Percentiles rank a stretch among this genome's conserved stretches.
Conservation (phyloP, 2,888 invertebrate species). For the Pterobdella sp. region DNA sequence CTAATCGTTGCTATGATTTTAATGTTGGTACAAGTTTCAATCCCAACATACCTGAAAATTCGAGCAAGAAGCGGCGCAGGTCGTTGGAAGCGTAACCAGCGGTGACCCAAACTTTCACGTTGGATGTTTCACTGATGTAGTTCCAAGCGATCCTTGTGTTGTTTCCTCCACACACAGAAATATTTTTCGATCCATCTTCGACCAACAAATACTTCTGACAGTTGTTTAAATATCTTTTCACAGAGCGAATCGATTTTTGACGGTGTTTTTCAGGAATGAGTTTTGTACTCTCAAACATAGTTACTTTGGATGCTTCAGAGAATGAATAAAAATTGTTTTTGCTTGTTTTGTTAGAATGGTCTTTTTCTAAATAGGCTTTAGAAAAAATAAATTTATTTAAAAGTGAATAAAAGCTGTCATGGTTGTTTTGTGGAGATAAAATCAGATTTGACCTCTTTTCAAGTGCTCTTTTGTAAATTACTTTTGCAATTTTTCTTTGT, state of each 20-base stretch:
- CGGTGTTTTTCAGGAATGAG: too few species aligned
- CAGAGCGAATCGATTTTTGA: not conserved
- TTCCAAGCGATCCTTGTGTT: constrained; percentile 15
- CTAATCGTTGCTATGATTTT: not conserved
- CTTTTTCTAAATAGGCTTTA: too few species aligned
- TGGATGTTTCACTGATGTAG: constrained; percentile 8
- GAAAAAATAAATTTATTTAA: too few species aligned
- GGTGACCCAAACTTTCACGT: constrained; percentile 27
- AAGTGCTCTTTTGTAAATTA: not conserved
- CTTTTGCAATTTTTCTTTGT: not conserved
- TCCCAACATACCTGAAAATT: constrained; percentile 19
- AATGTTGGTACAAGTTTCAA: not conserved
- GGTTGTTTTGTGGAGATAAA: not conserved
- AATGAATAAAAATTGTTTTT: too few species aligned
- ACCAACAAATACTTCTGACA: constrained; percentile 28
- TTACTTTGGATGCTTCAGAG: not conserved
- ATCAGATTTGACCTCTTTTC: not conserved
- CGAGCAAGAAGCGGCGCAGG: constrained; percentile 24
- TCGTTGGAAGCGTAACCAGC: constrained; percentile 27
- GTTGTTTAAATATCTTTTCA: not conserved
- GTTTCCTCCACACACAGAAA: constrained; percentile 21
- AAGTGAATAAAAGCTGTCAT: too few species aligned
- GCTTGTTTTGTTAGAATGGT: not conserved
- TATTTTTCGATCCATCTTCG: constrained; percentile 26
- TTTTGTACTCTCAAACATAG: not conserved